These are phyloP conservation scores for Aphodius sticticus DNA, from an alignment of 2,888 invertebrate genomes.

Conservation along the genomic window DNA sequence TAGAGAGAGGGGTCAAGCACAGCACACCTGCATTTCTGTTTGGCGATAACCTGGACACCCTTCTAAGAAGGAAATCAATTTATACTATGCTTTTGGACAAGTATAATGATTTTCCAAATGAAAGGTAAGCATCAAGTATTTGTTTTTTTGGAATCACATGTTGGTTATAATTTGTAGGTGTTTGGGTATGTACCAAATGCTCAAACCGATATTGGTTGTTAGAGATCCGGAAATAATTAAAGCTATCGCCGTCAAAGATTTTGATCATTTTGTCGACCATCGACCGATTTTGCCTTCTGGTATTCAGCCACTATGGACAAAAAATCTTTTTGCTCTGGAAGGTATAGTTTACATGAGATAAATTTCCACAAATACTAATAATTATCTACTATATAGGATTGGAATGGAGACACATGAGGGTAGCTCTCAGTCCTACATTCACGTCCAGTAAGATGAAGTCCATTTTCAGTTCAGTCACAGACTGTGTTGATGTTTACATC, in stretches of 20 bases:
- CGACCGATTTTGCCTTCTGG: conserved; percentile 44
- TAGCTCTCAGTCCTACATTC: conserved; percentile 64
- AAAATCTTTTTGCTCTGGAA: conserved; percentile 37
- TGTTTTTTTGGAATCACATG: too few relatives aligned
- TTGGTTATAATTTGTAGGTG: conserved; percentile 55
- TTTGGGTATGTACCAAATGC: conserved; percentile 33
- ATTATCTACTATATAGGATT: conserved; percentile 30
- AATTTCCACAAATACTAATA: not conserved
- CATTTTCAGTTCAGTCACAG: conserved; percentile 62
- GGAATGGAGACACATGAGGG: conserved; percentile 58
- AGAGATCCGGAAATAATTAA: conserved; percentile 52
- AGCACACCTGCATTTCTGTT: not conserved
- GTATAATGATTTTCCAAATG: not conserved
- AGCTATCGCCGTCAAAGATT: conserved; percentile 54
- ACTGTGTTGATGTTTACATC: conserved; percentile 51
- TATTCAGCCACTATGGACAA: conserved; percentile 38
- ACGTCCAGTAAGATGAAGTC: conserved; percentile 66
- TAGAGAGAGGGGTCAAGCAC: not conserved
- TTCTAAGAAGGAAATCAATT: not conserved
- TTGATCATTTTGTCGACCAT: conserved; percentile 56
- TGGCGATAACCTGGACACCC: not conserved
- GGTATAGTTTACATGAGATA: conserved; percentile 19
- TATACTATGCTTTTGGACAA: not conserved
- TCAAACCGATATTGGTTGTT: conserved; percentile 34
- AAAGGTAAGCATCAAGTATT: not conserved